phyloP scores from a whole-genome alignment of 1,140 invertebrate species.

The Aphidius gifuensis region DNA sequence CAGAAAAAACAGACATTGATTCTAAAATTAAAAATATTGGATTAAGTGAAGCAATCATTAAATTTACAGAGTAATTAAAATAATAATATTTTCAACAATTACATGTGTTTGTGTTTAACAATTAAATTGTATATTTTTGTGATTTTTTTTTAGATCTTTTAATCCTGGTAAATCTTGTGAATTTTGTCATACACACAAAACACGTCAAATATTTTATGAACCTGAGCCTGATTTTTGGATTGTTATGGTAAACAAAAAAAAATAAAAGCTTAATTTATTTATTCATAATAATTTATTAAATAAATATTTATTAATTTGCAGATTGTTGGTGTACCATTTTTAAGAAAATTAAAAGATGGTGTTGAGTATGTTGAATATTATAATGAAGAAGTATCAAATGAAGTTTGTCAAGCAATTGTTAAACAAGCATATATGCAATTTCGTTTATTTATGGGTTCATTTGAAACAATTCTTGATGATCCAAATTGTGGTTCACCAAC shows the following conservation, averaged over 20 bases:
- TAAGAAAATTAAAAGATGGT: constrained; percentile 66
- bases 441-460: constrained; percentile 72
- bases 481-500: constrained; percentile 55
- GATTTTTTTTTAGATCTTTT: constrained; percentile 74
- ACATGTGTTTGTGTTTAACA: constrained; percentile 5
- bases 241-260: constrained; percentile 77
- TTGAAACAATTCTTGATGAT: constrained; percentile 59
- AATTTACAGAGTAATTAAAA: constrained; percentile 78
- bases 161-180: constrained; percentile 75
- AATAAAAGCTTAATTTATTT: neutral
- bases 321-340: constrained; percentile 69
- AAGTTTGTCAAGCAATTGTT: constrained; percentile 70
- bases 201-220: constrained; percentile 80
- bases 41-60: constrained; percentile 86
- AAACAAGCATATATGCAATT: constrained; percentile 75
- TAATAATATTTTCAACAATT: no score
- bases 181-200: constrained; percentile 84
- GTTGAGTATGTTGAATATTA: constrained; percentile 68
- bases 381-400: constrained; percentile 74
- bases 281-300: no score
- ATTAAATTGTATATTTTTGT: constrained; percentile 7
- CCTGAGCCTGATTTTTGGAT: constrained; percentile 87
- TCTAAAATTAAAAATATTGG: constrained; percentile 87
- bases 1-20: constrained; percentile 72
- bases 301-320: constrained; percentile 43